phyloP scores from a whole-genome alignment of 2,888 invertebrate genomes.

The Apamea sordens region DNA sequence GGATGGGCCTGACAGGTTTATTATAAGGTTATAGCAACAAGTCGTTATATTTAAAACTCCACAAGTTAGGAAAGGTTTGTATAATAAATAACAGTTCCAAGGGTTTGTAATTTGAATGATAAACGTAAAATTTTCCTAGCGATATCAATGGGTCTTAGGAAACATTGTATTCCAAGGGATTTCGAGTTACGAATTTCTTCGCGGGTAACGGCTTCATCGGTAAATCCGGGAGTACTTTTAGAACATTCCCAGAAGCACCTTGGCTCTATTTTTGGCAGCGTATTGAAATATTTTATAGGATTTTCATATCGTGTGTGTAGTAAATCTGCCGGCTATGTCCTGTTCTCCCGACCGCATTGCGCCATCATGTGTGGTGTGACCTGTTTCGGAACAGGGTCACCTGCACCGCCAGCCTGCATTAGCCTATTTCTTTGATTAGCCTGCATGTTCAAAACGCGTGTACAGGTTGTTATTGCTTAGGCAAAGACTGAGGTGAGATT shows the following conservation, averaged over 20 bases:
- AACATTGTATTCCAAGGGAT: conserved; percentile 15
- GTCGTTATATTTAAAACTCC: background rate
- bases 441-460: conserved; percentile 38
- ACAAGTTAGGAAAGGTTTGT: background rate
- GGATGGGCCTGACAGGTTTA: conserved; percentile 9
- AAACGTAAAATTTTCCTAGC: conserved; percentile 2
- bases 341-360: conserved; percentile 51
- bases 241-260: conserved; percentile 45
- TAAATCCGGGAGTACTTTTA: conserved; percentile 34
- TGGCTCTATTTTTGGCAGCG: conserved; percentile 54
- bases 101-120: conserved; percentile 11
- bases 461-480: conserved; percentile 16
- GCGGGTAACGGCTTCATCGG: conserved; percentile 4
- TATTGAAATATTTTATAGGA: conserved; percentile 42
- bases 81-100: background rate
- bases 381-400: conserved; percentile 64
- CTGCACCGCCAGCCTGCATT: conserved; percentile 37
- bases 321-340: conserved; percentile 39
- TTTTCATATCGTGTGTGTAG: conserved; percentile 29
- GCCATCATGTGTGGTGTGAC: conserved; percentile 54
- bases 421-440: conserved; percentile 58
- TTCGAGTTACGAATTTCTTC: conserved; percentile 10
- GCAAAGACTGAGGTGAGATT: conserved; percentile 21
- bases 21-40: background rate
- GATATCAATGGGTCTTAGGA: conserved; percentile 13